phyloP scores from a whole-genome alignment of 1,140 invertebrate species.

The Drosophila setifemur region DNA sequence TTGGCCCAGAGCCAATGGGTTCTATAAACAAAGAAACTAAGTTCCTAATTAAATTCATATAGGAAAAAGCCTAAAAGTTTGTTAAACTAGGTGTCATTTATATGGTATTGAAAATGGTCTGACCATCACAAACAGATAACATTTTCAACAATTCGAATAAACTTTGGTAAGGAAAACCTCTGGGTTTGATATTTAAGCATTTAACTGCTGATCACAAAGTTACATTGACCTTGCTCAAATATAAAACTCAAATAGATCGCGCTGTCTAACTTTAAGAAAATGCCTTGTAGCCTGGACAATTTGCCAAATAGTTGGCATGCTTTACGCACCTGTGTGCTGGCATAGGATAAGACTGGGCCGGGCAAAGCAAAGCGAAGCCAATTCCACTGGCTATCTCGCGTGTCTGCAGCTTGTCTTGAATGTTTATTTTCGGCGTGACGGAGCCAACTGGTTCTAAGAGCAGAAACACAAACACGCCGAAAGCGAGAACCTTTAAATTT shows the following conservation, averaged over 20 bases:
- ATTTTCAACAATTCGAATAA: no score
- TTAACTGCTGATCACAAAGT: slow-evolving; percentile 72
- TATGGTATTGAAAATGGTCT: no score
- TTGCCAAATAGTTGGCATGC: slow-evolving; percentile 28
- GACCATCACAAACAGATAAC: no score
- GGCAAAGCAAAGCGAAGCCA: slow-evolving; percentile 85
- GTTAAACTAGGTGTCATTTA: slow-evolving; percentile 55
- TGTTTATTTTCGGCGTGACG: slow-evolving; percentile 86
- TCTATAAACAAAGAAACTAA: slow-evolving; percentile 83
- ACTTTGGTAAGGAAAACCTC: slow-evolving; percentile 87
- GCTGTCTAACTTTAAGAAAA: slow-evolving; percentile 4
- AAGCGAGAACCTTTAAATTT: slow-evolving; percentile 37
- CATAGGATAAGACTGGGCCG: slow-evolving; percentile 87
- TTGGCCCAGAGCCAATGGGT: slow-evolving; percentile 87
- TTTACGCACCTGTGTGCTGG: slow-evolving; percentile 86
- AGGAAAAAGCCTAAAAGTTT: slow-evolving; percentile 15
- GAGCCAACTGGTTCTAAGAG: slow-evolving; percentile 88
- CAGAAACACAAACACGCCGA: slow-evolving; percentile 1
- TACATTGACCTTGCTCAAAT: slow-evolving; percentile 83
- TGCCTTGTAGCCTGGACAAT: slow-evolving; percentile 44
- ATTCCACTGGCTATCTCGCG: slow-evolving; percentile 72
- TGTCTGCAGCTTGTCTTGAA: slow-evolving; percentile 83
- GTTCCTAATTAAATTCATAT: neutral
- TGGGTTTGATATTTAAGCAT: slow-evolving; percentile 86
- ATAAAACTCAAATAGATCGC: slow-evolving; percentile 49